Conservation (phyloP, 2,113 vertebrate genomes). For the Cheilinus undulatus region DNA sequence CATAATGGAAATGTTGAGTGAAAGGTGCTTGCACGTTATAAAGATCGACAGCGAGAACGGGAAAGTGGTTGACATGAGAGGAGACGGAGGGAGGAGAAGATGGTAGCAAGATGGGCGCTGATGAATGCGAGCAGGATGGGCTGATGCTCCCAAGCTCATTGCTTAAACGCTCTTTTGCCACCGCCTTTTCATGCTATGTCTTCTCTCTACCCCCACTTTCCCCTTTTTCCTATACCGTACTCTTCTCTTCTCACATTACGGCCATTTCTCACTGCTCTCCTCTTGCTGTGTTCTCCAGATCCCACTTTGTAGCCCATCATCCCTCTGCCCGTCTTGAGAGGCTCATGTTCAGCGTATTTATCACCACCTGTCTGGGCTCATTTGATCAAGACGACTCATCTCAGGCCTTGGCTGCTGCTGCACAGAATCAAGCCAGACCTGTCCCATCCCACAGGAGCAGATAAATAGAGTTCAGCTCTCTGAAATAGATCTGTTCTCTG, state of each 20-base stretch:
- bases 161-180: slow-evolving; percentile 17
- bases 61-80: slow-evolving; percentile 40
- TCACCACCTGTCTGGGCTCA: slow-evolving; percentile 65
- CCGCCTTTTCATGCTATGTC: slow-evolving; percentile 1
- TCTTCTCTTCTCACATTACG: not conserved
- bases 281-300: slow-evolving; percentile 22
- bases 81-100: slow-evolving; percentile 12
- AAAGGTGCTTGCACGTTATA: slow-evolving; percentile 33
- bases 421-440: slow-evolving; percentile 11
- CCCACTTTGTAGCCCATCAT: slow-evolving; percentile 48
- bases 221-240: not conserved
- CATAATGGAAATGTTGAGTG: slow-evolving; percentile 48
- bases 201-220: not conserved
- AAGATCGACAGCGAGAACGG: slow-evolving; percentile 16
- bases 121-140: slow-evolving; percentile 33
- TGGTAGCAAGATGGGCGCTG: slow-evolving; percentile 29
- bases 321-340: slow-evolving; percentile 30
- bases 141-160: not conserved
- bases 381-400: slow-evolving; percentile 52
- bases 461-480: not conserved
- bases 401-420: slow-evolving; percentile 24
- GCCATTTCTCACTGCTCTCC: slow-evolving; percentile 9
- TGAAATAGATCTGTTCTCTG: not conserved
- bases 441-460: not conserved
- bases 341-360: slow-evolving; percentile 55